Base-by-base conservation (phyloP, 2,888 invertebrate genomes). In the Dorcus hopei region DNA sequence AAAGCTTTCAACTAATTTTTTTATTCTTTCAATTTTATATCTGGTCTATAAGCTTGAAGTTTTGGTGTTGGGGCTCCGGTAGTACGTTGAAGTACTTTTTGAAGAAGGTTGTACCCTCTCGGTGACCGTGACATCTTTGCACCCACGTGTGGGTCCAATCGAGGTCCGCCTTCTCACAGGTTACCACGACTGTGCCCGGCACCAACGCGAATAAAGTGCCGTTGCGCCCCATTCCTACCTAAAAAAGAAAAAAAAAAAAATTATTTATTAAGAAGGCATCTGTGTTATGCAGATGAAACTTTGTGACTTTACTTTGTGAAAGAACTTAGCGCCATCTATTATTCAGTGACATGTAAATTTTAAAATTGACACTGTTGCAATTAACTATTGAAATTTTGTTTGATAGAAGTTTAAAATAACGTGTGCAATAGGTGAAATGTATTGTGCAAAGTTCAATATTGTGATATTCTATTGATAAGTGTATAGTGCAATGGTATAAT, bases 61-160 rank as follows among this genome's bases (percentile, higher is more conserved):
- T 83, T 55, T 87, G 85, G 73, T 92, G 91, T 65, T 93, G 88
- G 26, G 87, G 85, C 60, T 87, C 81, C 0, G 94, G 89, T 66
- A 95, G 82, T 40, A 96, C 84, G 80, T 96, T 89, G 67, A 86
- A 91, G 74, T 93, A 92, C 72, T 93, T 93, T 75, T 95, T 95
- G 70, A 87, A 86, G 63, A 93, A 88, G 1, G 80, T 82, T 66
- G 86, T 85, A 1, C 83, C 79, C 68, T 87, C 80, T 57, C 90
- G 80, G 0, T 86, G 86, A 0, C 79, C 81, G 74, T 91, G 88
- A 70, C 84, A 76, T 61, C 84, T 77, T 70, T 85, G 81, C 38
- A 93, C 81, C 89, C 92, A 90, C 0, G 83, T 81, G 70, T 91
- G 90, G 11, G 88, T 83, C 87, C 90, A 92, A 69, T 91, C 84